phyloP scores from a whole-genome alignment of 2,113 vertebrate genomes.

The Erythrolamprus reginae region DNA sequence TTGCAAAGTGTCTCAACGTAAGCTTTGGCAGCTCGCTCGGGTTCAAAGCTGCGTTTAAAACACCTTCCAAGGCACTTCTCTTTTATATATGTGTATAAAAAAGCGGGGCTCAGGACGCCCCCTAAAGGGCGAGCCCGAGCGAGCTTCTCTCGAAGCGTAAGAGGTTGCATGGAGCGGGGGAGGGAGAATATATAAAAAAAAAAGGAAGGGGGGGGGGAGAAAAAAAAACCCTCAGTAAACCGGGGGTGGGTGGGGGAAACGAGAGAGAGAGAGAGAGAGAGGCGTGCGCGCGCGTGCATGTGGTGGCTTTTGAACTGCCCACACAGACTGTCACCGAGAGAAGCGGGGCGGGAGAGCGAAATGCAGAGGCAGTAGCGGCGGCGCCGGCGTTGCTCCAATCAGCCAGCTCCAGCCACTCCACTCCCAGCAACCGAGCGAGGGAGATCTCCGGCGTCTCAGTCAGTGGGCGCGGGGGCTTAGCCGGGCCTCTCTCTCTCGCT shows the following conservation, averaged over 20 bases:
- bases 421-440: slow-evolving; percentile 61
- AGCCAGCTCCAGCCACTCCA: slow-evolving; percentile 62
- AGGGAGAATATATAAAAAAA: background rate
- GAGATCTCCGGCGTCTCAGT: slow-evolving; percentile 45
- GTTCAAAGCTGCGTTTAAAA: no score
- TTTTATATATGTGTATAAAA: slow-evolving; percentile 29
- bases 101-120: slow-evolving; percentile 39
- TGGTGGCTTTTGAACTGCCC: slow-evolving; percentile 61
- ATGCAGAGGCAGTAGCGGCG: slow-evolving; percentile 73
- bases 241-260: background rate
- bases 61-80: no score
- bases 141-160: background rate
- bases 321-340: slow-evolving; percentile 57
- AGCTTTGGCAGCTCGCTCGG: background rate
- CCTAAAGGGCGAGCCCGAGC: slow-evolving; percentile 33
- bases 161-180: background rate
- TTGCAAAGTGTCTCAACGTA: background rate
- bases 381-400: slow-evolving; percentile 70
- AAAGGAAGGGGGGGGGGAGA: background rate
- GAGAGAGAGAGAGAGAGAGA: background rate
- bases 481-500: slow-evolving; percentile 40
- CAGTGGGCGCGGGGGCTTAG: slow-evolving; percentile 47
- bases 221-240: background rate
- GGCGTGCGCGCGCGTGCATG: slow-evolving; percentile 8
- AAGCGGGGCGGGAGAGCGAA: slow-evolving; percentile 68